Base-by-base conservation (phyloP, 1,140 invertebrate species). In the Bombus waltoni region DNA sequence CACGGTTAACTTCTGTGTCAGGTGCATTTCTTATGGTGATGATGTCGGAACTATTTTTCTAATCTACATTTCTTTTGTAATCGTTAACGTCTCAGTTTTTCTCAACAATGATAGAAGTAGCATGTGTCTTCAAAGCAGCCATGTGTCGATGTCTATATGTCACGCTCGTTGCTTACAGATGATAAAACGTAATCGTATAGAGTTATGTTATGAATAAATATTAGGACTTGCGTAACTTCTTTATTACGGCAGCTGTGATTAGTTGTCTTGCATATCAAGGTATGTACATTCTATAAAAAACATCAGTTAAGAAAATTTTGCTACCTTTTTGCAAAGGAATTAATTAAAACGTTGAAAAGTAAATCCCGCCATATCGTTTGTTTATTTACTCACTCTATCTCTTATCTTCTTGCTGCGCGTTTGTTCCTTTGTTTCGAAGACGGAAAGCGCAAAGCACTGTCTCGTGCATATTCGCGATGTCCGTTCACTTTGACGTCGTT, bases 401-500 rank as follows among this genome's bases (percentile, higher is more conserved):
- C 15, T 77, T 65, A 78, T 32, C 40, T 44, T 78, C 62, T 44
- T n/a, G 40, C 59, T 42, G 59, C 59, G 42, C 38, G 40, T 78
- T 78, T 78, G 28, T 59, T 78, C 59, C 38, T 78, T 78, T 77
- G 59, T 77, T 77, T 28, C 40, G 57, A 73, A 73, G 15, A 1
- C n/a, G 18, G 62, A 42, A 42, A 75, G 44, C 44, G 32, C 18
- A 74, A 74, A 74, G 74, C 32, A 38, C 74, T 76, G 53, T 57
- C 47, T 76, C 57, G 25, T 18, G 47, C 74, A 32, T 40, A 35
- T 35, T 38, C 25, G 38, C 57, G 38, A 77, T 32, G 38, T 77
- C 57, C 57, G 28, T 28, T 65, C 28, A 25, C 75, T 78, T 78
- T 78, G 75, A 78, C 59, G 59, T 78, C 75, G 38, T 53, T 78